These are phyloP conservation scores for Acrobasis repandana DNA, from an alignment of 2,888 invertebrate genomes.

Conservation along the genomic window DNA sequence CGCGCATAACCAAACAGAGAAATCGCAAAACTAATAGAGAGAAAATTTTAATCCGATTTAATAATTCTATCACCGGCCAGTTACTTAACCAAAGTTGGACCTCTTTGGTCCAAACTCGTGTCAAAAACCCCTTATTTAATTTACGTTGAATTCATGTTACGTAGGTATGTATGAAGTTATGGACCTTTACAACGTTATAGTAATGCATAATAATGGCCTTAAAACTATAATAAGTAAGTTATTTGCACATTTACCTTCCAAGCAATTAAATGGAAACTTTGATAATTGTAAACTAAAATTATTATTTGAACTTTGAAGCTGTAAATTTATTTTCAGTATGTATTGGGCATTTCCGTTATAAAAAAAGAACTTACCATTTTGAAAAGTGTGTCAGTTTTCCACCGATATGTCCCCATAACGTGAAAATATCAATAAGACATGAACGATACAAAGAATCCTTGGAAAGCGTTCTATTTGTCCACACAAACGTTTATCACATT, in stretches of 20 bases:
- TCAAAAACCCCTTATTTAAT: slow-evolving; percentile 12
- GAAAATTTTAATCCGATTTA: slow-evolving; percentile 53
- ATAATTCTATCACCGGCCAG: slow-evolving; percentile 55
- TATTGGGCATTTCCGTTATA: no score
- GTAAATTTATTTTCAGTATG: background rate
- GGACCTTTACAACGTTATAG: slow-evolving; percentile 4
- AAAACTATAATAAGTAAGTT: slow-evolving; percentile 7
- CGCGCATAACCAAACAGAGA: slow-evolving; percentile 47
- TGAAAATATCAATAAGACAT: slow-evolving; percentile 40
- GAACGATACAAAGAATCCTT: slow-evolving; percentile 51
- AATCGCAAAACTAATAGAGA: slow-evolving; percentile 51
- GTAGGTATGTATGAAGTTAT: background rate
- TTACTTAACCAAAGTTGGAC: slow-evolving; percentile 57
- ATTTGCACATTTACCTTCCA: slow-evolving; percentile 25
- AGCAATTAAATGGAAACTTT: slow-evolving; percentile 26
- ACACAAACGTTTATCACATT: slow-evolving; percentile 68
- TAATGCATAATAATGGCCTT: slow-evolving; percentile 5
- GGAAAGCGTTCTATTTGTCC: slow-evolving; percentile 42
- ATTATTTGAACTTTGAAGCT: background rate
- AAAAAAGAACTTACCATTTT: slow-evolving; percentile 74
- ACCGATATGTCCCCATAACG: slow-evolving; percentile 70
- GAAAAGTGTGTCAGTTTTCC: slow-evolving; percentile 53
- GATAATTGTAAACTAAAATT: slow-evolving; percentile 1
- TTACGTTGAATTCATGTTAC: slow-evolving; percentile 24
- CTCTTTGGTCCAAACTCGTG: slow-evolving; percentile 33